Evolutionary conservation across 2,888 invertebrate genomes (phyloP), one percentile per base, ranked within the genome.

Genomic region (Phengaris arion): DNA sequence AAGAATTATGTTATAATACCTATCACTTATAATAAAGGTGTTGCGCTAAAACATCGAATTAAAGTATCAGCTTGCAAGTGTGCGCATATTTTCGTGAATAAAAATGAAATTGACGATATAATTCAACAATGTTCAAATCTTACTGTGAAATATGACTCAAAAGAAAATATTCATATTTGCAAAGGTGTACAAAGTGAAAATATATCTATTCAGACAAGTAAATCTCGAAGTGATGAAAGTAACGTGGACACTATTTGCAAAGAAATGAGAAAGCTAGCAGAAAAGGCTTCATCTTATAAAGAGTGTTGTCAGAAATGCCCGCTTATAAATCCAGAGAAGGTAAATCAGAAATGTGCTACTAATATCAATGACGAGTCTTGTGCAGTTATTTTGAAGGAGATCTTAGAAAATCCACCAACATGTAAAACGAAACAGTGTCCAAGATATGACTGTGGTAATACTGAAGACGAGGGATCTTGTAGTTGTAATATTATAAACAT

Each of bases 401-500:
- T 64, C 0, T 6, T 48, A 1, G 10, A 69, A 69, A 69, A 48
- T 15, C 48, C 48, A 2, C 5, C 2, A 48, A n/a, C 48, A n/a
- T 69, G 48, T 48, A 3, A 8, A 2, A 69, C 69, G 9, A 9
- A n/a, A 13, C 22, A 22, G 22, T 59, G 48, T 5, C 51, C 15
- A 15, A 48, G 15, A 51, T 9, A n/a, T 10, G 6, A 70, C 6
- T 51, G 51, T 51, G 51, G 6, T 2, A 9, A 46, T 15, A n/a
- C n/a, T 48, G n/a, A 48, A 54, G 78, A 85, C 15, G 80, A 83
- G 35, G 35, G 12, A 52, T 74, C 13, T 45, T 51, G 15, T 22
- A 72, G 35, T 6, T 72, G 72, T 22, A 72, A 13, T 68, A 51
- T 48, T 48, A 48, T 2, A 64, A 54, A 68, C 35, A 35, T 46